A percentile compares a stretch with the other conserved stretches of the same genome.
These are phyloP conservation scores for Leiothrix lutea DNA, from an alignment of 2,113 vertebrate genomes.

Conservation along the genomic window DNA sequence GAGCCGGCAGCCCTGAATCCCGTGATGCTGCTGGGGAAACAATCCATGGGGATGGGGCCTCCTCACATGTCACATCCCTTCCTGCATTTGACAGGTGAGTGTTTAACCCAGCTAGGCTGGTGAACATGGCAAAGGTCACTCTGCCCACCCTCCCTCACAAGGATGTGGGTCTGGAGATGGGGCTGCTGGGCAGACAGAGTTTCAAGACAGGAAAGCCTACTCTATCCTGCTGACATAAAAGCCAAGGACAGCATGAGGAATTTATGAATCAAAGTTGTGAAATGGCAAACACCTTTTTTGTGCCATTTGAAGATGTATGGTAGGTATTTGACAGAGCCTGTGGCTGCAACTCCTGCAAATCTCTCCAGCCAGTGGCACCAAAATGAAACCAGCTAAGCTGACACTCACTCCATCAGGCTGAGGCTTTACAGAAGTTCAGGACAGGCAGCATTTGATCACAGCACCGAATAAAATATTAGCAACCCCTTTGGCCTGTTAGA, in stretches of 20 bases:
- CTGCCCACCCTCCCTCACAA: background rate
- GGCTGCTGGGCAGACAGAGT: background rate
- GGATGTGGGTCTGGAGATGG: background rate
- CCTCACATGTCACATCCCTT: rapidly evolving
- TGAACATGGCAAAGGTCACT: background rate
- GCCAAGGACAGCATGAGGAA: background rate
- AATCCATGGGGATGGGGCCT: background rate
- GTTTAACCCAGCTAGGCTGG: background rate
- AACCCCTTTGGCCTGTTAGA: background rate
- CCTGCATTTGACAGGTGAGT: background rate
- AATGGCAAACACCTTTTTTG: background rate
- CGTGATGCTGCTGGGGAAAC: background rate
- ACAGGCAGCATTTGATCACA: background rate
- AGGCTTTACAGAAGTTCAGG: background rate
- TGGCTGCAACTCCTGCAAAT: background rate
- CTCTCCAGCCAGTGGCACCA: background rate
- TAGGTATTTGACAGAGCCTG: background rate
- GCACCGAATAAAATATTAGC: background rate
- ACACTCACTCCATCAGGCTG: background rate
- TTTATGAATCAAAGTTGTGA: background rate
- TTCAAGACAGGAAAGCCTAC: background rate
- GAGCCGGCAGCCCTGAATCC: background rate
- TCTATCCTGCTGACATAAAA: background rate
- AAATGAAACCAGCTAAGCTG: background rate
- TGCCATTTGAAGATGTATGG: background rate